phyloP scores from a whole-genome alignment of 2,888 invertebrate genomes.

The Acheta domesticus region DNA sequence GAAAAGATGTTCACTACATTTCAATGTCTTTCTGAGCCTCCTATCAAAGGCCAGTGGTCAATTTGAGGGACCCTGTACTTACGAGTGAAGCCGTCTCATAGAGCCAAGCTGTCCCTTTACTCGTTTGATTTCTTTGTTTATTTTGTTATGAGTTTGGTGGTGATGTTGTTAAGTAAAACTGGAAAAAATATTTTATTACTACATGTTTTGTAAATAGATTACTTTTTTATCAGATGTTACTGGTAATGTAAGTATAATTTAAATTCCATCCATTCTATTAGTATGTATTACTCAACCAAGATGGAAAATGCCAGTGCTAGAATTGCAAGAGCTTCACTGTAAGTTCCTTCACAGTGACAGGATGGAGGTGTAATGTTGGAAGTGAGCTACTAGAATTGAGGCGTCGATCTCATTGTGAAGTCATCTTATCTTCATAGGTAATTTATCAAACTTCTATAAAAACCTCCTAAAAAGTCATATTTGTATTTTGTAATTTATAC shows the following conservation, averaged over 20 bases:
- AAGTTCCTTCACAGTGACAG: too few species aligned
- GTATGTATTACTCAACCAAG: background rate
- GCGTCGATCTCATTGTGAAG: too few species aligned
- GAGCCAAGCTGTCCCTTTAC: background rate
- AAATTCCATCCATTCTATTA: background rate
- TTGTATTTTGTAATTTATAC: too few species aligned
- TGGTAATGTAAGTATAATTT: background rate
- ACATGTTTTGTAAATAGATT: background rate
- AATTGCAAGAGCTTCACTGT: too few species aligned
- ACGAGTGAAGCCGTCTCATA: background rate
- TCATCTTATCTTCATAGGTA: too few species aligned
- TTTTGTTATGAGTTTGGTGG: background rate
- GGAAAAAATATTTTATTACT: background rate
- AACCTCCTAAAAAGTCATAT: too few species aligned
- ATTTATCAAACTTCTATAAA: too few species aligned
- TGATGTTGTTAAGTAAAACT: background rate
- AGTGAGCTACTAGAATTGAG: too few species aligned
- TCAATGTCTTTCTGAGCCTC: too few species aligned
- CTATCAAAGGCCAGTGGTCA: background rate
- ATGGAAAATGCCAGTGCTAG: too few species aligned
- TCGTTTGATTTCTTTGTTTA: background rate
- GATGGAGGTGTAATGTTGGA: too few species aligned
- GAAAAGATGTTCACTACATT: too few species aligned
- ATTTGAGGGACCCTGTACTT: constrained; percentile 6
- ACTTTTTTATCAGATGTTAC: constrained; percentile 18